Conservation (phyloP, 2,797 vertebrate species). For the Caiman crocodilus region DNA sequence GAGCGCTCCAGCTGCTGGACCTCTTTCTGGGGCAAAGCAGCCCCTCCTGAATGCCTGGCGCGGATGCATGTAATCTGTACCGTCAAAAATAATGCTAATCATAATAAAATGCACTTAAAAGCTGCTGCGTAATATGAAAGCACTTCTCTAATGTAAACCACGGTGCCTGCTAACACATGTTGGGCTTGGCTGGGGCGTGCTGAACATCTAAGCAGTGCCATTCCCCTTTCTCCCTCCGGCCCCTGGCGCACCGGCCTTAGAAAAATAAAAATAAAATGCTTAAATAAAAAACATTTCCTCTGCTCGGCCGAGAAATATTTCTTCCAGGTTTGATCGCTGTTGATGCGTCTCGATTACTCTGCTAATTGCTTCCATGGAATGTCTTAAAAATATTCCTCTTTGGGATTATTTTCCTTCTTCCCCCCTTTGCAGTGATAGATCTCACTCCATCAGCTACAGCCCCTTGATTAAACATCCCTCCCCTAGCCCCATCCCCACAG, state of each 20-base stretch:
- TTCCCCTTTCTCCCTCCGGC: neutral
- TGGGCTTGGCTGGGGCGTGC: slow-evolving; percentile 18
- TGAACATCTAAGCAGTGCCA: slow-evolving; percentile 33
- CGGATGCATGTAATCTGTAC: neutral
- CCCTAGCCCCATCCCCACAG: slow-evolving; percentile 17
- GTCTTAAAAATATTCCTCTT: slow-evolving; percentile 53
- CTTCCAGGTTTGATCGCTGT: slow-evolving; percentile 39
- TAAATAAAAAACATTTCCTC: slow-evolving; percentile 22
- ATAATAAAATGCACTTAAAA: slow-evolving; percentile 36
- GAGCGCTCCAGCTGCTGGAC: neutral
- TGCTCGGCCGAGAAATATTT: slow-evolving; percentile 19
- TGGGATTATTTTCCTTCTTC: slow-evolving; percentile 48
- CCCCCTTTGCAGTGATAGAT: slow-evolving; percentile 36
- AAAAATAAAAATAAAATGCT: slow-evolving; percentile 33
- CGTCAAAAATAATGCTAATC: slow-evolving; percentile 26
- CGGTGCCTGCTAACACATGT: slow-evolving; percentile 3
- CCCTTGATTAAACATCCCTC: slow-evolving; percentile 26
- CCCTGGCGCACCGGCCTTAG: neutral
- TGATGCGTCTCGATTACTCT: slow-evolving; percentile 38
- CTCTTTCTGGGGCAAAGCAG: neutral
- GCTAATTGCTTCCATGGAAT: slow-evolving; percentile 29
- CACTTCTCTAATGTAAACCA: slow-evolving; percentile 50
- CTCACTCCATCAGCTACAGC: slow-evolving; percentile 63
- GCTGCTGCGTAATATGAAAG: neutral
- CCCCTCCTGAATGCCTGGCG: neutral